Evolutionary conservation across 1,140 invertebrate genomes (phyloP), one percentile per base, ranked within the genome.

Genomic region (Drosophila repletoides): DNA sequence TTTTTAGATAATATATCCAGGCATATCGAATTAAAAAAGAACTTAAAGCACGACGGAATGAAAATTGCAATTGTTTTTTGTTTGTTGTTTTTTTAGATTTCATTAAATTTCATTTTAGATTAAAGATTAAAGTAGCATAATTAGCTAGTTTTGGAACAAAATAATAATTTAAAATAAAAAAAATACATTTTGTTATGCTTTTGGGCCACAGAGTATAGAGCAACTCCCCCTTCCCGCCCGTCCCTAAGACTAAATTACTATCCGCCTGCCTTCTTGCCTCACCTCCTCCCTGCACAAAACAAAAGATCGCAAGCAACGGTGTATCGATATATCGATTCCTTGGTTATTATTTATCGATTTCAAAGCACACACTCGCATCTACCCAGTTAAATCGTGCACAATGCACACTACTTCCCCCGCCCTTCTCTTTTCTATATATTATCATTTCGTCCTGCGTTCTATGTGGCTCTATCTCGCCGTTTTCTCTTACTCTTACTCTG

Each of bases 121-220:
- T 68, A 60, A 55, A 53, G 29, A 56, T 73, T 80, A 80, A 70
- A 59, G 43, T 83, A 83, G 73, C 61, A 67, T 74, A 84, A 71
- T 84, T 84, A 86, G 79, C 79, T 86, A 84, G 36, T 63, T 70
- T 58, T n/a, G n/a, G 31, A 79, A 61, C 51, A 60, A 72, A 60
- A 61, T 72, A 46, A 68, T 71, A 75, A 75, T 70, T 67, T 38
- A 65, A 52, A 45, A 46, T 33, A 29, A 45, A 45, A 31, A 26
- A 55, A 43, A 55, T 51, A 34, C 56, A 51, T 3, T 33, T 49
- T 31, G 28, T 17, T 33, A 31, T 48, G 26, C 15, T 15, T 49
- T 36, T 28, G 33, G 40, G 34, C 12, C 38, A 5, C 31, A 26
- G 10, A 26, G 31, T 22, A 5, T 9, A 22, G 21, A 41, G 51